Evolutionary conservation across 2,113 vertebrate genomes (phyloP).

Genomic region (Hylia prasina): DNA sequence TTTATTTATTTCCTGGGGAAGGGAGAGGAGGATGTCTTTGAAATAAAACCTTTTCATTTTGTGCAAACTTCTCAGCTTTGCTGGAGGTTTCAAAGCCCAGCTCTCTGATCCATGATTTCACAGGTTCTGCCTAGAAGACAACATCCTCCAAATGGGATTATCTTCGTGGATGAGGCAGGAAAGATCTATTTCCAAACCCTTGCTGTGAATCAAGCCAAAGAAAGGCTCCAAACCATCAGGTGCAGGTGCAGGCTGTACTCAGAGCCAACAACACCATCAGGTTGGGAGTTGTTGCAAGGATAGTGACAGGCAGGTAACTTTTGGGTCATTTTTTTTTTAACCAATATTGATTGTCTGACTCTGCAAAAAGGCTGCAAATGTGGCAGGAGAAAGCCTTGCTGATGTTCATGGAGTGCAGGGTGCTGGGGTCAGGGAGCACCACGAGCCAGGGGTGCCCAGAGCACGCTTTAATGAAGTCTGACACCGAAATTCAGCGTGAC

Average conservation of each 20-base stretch:
- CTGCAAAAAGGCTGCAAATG: neutral
- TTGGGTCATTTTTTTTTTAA: neutral
- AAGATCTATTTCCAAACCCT: neutral
- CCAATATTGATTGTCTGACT: neutral
- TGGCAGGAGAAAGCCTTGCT: neutral
- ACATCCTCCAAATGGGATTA: neutral
- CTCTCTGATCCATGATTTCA: neutral
- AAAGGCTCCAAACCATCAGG: neutral
- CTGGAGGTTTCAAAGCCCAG: neutral
- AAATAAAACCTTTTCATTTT: neutral
- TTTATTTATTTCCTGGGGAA: neutral
- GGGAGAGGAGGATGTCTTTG: accelerated
- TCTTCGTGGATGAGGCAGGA: neutral
- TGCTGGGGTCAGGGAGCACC: neutral
- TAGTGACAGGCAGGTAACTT: neutral
- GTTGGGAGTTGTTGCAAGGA: neutral
- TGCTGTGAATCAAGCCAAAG: neutral
- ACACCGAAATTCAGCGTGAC: neutral
- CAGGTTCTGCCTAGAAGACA: neutral
- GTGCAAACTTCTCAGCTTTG: neutral
- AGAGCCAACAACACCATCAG: neutral
- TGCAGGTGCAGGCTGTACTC: neutral
- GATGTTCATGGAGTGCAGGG: neutral
- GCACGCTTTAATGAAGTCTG: slow-evolving; percentile 27
- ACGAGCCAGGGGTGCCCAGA: neutral